A percentile compares a stretch with the other conserved stretches of the same genome.
Conservation (phyloP, 2,888 invertebrate genomes). For the Silvanus unidentatus region DNA sequence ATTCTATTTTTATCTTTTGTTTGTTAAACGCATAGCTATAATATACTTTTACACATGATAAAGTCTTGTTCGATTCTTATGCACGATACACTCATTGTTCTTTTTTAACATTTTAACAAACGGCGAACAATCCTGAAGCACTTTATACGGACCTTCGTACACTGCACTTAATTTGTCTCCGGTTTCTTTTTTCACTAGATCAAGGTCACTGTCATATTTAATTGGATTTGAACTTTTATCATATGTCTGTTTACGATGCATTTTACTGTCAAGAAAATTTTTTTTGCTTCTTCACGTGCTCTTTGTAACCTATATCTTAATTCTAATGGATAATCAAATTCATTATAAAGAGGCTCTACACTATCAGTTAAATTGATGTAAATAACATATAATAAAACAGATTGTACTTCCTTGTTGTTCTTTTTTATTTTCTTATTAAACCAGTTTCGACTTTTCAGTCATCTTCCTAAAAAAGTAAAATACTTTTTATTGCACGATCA, state of each 20-base stretch:
- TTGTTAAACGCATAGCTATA: no score
- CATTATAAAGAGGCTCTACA: slow-evolving; percentile 17
- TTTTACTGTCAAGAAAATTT: slow-evolving; percentile 9
- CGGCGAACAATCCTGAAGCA: slow-evolving; percentile 1
- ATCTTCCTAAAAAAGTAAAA: no score
- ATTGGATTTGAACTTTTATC: neutral
- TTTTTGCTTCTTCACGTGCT: slow-evolving; percentile 14
- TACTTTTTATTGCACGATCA: no score
- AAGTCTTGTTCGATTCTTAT: slow-evolving; percentile 8
- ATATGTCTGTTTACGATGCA: slow-evolving; percentile 5
- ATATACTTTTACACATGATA: no score
- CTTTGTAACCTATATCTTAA: slow-evolving; percentile 19
- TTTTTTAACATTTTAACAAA: slow-evolving; percentile 3
- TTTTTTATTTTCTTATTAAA: no score
- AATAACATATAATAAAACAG: slow-evolving; percentile 14
- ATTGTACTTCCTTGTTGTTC: slow-evolving; percentile 21
- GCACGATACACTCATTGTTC: slow-evolving; percentile 5
- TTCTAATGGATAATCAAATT: slow-evolving; percentile 18
- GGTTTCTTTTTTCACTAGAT: slow-evolving; percentile 5
- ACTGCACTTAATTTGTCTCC: slow-evolving; percentile 2
- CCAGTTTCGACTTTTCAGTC: no score
- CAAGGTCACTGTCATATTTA: slow-evolving; percentile 5
- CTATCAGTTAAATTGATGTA: slow-evolving; percentile 12
- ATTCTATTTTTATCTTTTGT: no score
- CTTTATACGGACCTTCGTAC: slow-evolving; percentile 3